Base-by-base conservation (phyloP, 2,888 invertebrate genomes). In the Augochlorella aurata region DNA sequence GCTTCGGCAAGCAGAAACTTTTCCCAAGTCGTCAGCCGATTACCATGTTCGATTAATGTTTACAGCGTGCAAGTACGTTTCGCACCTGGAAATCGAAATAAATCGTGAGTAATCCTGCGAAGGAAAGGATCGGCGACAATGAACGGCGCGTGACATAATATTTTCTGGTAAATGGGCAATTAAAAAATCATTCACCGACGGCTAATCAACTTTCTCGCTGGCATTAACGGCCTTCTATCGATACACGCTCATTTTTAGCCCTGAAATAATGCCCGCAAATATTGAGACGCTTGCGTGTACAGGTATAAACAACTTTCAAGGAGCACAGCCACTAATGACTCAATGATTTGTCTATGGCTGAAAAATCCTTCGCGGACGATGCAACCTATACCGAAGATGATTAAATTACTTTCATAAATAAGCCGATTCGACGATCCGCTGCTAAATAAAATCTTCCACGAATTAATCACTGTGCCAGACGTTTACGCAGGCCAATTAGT, bases 231-330 rank as follows among this genome's bases (percentile, higher is more conserved):
- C 66, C 58, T 71, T 67, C n/a, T 18, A 47, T 38, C 24, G 73
- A 61, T 58, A 49, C n/a, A 14, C 52, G 24, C 58, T 49, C 52
- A 47, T 83, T 58, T 67, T 63, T 58, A 52, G 67, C 38, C 52
- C 65, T 70, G 29, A 21, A 72, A 72, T 76, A 76, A 74, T 79
- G 75, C 49, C 77, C 66, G 68, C 49, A 70, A 76, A 73, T 79
- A 77, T 78, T 45, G 79, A 79, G 76, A 79, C 61, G 72, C 38
- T 63, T 67, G 52, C 49, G 21, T 44, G 52, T 63, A 54, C 16
- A 38, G 12, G 74, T 84, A 65, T 70, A 77, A 81, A 84, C 77
- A 81, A 82, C 73, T 83, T 81, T 78, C 82, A 82, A 86, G 84
- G 81, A 77, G 68, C 38, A 77, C 71, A 18, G 63, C 72, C 68